Conservation (phyloP, 1,140 invertebrate genomes). For the Palaemon carinicauda region DNA sequence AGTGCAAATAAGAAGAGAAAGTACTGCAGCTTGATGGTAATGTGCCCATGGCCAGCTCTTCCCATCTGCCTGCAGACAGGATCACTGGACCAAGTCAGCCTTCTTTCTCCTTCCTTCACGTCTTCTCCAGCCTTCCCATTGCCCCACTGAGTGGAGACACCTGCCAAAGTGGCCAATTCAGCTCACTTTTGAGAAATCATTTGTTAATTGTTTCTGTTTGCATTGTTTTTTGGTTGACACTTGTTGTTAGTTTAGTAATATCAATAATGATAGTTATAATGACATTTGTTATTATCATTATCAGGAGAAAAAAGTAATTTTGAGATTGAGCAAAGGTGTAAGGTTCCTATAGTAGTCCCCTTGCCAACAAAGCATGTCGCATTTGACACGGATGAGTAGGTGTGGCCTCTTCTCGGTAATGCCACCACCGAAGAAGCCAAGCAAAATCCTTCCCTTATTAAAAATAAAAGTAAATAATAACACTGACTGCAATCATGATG, state of each 20-base stretch:
- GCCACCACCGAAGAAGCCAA: not conserved
- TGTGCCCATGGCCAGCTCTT: too few relatives aligned
- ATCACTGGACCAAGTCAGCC: too few relatives aligned
- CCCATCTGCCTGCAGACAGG: too few relatives aligned
- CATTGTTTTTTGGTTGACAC: constrained; percentile 14
- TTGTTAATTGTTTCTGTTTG: constrained; percentile 38
- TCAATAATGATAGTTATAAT: too few relatives aligned
- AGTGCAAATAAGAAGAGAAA: too few relatives aligned
- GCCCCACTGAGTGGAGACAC: not conserved
- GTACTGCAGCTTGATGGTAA: too few relatives aligned
- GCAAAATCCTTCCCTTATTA: too few relatives aligned
- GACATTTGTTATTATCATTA: too few relatives aligned
- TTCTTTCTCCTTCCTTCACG: not conserved
- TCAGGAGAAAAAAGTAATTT: not conserved
- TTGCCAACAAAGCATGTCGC: not conserved
- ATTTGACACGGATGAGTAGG: too few relatives aligned
- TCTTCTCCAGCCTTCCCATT: too few relatives aligned
- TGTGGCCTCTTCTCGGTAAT: not conserved
- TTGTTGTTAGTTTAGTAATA: not conserved
- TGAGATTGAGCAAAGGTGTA: not conserved
- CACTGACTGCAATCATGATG: too few relatives aligned
- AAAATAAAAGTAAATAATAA: too few relatives aligned
- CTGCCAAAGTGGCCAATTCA: not conserved
- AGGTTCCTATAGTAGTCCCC: constrained; percentile 8
- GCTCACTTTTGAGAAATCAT: not conserved